phyloP scores from a whole-genome alignment of 2,113 vertebrate species.

The Ranitomeya imitator region DNA sequence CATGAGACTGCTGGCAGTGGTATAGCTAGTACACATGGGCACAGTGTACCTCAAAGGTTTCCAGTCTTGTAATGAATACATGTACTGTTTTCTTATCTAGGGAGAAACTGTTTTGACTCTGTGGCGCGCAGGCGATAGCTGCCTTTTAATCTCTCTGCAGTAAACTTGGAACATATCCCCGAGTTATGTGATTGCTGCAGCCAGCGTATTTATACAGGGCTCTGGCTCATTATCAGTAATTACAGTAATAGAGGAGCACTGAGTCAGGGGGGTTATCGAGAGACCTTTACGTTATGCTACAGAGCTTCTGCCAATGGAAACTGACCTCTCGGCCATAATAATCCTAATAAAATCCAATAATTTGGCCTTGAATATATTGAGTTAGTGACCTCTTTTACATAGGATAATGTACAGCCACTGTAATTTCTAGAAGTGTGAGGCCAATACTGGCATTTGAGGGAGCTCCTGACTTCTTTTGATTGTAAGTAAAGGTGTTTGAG shows the following conservation, averaged over 20 bases:
- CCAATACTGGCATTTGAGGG: background rate
- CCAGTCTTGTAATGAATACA: background rate
- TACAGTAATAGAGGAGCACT: conserved; percentile 10
- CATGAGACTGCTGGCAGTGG: background rate
- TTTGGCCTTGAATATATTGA: background rate
- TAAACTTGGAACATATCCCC: background rate
- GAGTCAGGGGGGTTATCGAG: conserved; percentile 14
- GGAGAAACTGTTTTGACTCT: background rate
- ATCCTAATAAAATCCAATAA: background rate
- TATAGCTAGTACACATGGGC: background rate
- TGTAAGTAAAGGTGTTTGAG: background rate
- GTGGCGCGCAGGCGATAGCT: background rate
- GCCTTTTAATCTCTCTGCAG: background rate
- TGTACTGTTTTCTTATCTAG: background rate
- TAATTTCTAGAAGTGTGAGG: background rate
- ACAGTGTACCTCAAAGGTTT: background rate
- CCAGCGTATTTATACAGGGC: background rate
- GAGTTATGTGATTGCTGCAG: background rate
- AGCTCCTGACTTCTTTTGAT: background rate
- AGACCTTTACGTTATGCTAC: background rate
- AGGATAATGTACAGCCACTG: background rate
- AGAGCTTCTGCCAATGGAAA: background rate
- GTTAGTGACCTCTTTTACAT: background rate
- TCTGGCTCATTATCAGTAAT: background rate
- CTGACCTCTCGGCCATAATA: background rate